A percentile compares a stretch with the other conserved stretches of the same genome.
Conservation (phyloP, 2,888 invertebrate genomes). For the Cephalotes varians region DNA sequence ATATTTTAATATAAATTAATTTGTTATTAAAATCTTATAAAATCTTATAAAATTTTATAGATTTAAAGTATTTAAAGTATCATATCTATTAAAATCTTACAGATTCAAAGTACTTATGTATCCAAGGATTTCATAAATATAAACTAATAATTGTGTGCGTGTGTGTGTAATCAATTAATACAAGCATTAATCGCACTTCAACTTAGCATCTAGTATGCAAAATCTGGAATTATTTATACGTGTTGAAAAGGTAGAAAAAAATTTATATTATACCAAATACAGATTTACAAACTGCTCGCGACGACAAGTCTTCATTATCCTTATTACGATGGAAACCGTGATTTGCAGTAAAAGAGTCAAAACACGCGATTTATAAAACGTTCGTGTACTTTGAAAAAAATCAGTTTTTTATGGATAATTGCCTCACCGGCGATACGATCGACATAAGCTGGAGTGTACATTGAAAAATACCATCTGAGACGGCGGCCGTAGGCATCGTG, state of each 20-base stretch:
- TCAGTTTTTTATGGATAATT: neutral
- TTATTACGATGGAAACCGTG: neutral
- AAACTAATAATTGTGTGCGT: neutral
- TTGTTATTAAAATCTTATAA: too few relatives aligned
- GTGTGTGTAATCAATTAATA: neutral
- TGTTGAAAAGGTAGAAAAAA: neutral
- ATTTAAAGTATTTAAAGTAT: too few relatives aligned
- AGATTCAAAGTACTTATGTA: too few relatives aligned
- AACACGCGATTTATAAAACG: neutral
- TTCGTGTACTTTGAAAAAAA: neutral
- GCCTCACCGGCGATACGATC: neutral
- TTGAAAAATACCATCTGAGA: slow-evolving; percentile 2
- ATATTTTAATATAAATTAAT: too few relatives aligned
- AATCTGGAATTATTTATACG: neutral
- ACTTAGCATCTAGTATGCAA: neutral
- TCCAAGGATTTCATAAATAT: neutral
- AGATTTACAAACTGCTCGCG: neutral
- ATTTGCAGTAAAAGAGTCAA: neutral
- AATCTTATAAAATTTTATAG: too few relatives aligned
- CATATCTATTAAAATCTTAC: too few relatives aligned
- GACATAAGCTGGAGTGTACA: neutral
- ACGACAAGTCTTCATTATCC: neutral
- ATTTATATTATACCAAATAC: neutral
- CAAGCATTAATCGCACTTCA: neutral
- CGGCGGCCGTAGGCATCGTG: slow-evolving; percentile 14